Evolutionary conservation across 2,113 vertebrate species (phyloP).

Genomic region (human): DNA sequence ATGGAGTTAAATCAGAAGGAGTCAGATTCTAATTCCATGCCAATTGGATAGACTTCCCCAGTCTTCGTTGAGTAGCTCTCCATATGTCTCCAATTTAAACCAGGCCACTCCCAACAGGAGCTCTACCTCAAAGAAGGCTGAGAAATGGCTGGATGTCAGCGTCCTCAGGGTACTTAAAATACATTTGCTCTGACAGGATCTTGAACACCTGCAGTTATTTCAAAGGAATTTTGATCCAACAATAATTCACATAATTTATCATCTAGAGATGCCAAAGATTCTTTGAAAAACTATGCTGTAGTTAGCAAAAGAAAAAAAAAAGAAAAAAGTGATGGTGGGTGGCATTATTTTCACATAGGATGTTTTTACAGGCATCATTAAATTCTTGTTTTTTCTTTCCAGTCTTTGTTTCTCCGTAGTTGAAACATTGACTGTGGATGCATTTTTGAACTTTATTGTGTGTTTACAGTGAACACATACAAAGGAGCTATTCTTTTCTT

Average conservation of each 20-base stretch:
- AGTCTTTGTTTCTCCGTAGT: background rate
- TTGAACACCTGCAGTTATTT: conserved; percentile 79
- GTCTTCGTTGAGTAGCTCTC: conserved; percentile 51
- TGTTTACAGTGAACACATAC: background rate
- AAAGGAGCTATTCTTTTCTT: background rate
- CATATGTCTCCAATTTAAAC: conserved; percentile 76
- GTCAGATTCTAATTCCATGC: conserved; percentile 45
- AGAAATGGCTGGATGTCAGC: conserved; percentile 63
- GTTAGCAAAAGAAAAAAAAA: conserved; percentile 30
- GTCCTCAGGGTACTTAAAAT: conserved; percentile 53
- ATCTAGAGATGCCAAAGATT: conserved; percentile 75
- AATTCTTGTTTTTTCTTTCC: background rate
- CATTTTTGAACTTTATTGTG: conserved; percentile 40
- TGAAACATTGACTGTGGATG: conserved; percentile 6
- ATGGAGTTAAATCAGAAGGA: conserved; percentile 44
- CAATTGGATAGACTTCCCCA: conserved; percentile 53
- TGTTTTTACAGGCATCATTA: conserved; percentile 54
- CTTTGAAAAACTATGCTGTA: conserved; percentile 65
- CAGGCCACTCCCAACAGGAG: conserved; percentile 57
- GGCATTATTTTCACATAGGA: conserved; percentile 50
- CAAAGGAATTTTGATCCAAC: conserved; percentile 80
- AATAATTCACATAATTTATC: conserved; percentile 72
- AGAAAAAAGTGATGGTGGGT: conserved; percentile 44
- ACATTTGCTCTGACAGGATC: conserved; percentile 68
- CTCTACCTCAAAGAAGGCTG: conserved; percentile 51